These are phyloP conservation scores for Muscicapa adusta DNA, from an alignment of 2,113 vertebrate species.

Conservation along the genomic window DNA sequence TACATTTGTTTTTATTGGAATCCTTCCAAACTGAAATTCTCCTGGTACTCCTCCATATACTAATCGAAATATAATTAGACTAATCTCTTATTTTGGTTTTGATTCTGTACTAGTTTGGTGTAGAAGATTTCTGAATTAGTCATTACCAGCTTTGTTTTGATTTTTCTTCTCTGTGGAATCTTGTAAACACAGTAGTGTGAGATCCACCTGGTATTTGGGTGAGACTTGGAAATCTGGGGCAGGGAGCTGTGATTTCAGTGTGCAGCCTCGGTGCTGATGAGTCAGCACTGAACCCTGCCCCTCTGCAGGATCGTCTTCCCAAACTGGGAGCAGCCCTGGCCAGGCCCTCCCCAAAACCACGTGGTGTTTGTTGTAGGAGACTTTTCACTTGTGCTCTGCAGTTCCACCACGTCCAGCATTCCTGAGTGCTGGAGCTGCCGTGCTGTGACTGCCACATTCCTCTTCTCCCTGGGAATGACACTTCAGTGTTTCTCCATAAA, in stretches of 20 bases:
- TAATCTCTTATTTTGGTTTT: not conserved
- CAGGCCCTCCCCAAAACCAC: not conserved
- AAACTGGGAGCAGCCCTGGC: not conserved
- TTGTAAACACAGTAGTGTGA: not conserved
- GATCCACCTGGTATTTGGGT: not conserved
- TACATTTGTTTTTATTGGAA: not conserved
- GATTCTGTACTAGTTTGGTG: not conserved
- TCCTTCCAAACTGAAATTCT: not conserved
- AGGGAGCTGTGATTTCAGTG: not conserved
- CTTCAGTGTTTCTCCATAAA: not conserved
- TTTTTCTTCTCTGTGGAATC: not conserved
- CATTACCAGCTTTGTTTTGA: not conserved
- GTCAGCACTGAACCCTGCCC: not conserved
- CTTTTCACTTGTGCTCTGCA: not conserved
- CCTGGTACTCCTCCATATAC: not conserved
- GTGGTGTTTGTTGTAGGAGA: not conserved
- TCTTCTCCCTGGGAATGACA: not conserved
- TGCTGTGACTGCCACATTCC: not conserved
- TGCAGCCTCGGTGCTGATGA: not conserved
- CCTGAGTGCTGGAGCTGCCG: not conserved
- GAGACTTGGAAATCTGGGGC: not conserved
- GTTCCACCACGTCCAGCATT: accelerated
- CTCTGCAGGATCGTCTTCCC: not conserved
- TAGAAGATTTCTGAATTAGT: not conserved
- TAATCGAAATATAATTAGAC: not conserved